Conservation (phyloP, 2,113 vertebrate genomes). For the Oncorhynchus tshawytscha region DNA sequence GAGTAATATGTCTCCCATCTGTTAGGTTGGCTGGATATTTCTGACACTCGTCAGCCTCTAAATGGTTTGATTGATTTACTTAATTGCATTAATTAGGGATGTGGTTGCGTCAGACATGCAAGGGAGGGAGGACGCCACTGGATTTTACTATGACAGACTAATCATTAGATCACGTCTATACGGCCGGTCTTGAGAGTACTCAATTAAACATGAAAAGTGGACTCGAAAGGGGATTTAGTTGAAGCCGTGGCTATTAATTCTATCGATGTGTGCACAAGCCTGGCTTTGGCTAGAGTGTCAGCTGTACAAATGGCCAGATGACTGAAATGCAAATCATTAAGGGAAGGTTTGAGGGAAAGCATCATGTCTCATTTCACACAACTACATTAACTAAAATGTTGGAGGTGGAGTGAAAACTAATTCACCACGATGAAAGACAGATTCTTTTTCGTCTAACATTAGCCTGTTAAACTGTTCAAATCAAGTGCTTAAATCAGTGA, state of each 20-base stretch:
- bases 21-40: conserved; percentile 17
- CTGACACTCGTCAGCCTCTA: conserved; percentile 17
- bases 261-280: background rate
- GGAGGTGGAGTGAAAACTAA: background rate
- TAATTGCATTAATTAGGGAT: conserved; percentile 44
- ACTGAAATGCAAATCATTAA: no score
- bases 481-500: conserved; percentile 13
- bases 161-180: conserved; percentile 37
- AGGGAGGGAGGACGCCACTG: background rate
- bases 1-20: background rate
- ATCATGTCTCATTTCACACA: background rate
- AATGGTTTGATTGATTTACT: conserved; percentile 44
- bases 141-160: conserved; percentile 21
- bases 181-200: conserved; percentile 23
- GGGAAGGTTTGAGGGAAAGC: background rate
- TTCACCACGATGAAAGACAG: no score
- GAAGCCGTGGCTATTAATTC: background rate
- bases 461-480: conserved; percentile 5
- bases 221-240: conserved; percentile 23
- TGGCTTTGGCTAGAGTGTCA: background rate
- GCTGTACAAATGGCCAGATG: background rate
- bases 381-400: background rate
- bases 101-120: conserved; percentile 19
- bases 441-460: no score
- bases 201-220: conserved; percentile 44